Percentiles rank a stretch among this genome's conserved stretches.
Evolutionary conservation across 2,113 vertebrate species (phyloP).

Genomic region (Saimiri boliviensis): DNA sequence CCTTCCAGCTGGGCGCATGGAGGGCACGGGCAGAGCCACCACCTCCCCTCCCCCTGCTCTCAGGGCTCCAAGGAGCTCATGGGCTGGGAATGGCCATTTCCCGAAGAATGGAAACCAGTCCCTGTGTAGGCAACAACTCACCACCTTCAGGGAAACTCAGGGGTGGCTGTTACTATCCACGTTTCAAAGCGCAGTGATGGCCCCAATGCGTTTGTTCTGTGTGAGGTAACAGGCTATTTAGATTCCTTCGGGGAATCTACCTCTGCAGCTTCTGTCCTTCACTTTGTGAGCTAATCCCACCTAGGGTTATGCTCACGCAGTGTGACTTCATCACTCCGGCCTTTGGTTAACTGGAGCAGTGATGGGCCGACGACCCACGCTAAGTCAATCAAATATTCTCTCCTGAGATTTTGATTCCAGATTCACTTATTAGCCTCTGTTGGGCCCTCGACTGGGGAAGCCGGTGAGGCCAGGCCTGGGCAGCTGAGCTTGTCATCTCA

Average conservation of each 20-base stretch:
- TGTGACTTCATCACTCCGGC: neutral
- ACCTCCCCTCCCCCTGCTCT: accelerated
- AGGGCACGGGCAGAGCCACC: neutral
- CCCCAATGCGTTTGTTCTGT: neutral
- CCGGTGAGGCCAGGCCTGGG: accelerated
- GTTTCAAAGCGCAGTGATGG: neutral
- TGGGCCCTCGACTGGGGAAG: neutral
- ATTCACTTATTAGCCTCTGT: neutral
- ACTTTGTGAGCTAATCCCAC: neutral
- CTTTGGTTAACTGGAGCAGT: neutral
- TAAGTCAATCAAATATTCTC: neutral
- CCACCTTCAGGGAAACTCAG: neutral
- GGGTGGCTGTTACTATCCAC: neutral
- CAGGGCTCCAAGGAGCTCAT: neutral
- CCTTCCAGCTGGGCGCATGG: neutral
- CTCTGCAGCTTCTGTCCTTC: neutral
- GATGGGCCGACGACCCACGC: neutral
- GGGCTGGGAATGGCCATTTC: accelerated
- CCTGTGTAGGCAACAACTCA: accelerated
- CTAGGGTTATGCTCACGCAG: accelerated
- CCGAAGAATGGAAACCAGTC: neutral
- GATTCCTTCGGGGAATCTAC: neutral
- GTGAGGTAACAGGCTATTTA: neutral
- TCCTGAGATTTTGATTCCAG: neutral
- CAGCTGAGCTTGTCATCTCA: neutral